Evolutionary conservation across 2,113 vertebrate species (phyloP), one percentile per base, ranked within the genome.

Genomic region (Sakesphorus luctuosus): DNA sequence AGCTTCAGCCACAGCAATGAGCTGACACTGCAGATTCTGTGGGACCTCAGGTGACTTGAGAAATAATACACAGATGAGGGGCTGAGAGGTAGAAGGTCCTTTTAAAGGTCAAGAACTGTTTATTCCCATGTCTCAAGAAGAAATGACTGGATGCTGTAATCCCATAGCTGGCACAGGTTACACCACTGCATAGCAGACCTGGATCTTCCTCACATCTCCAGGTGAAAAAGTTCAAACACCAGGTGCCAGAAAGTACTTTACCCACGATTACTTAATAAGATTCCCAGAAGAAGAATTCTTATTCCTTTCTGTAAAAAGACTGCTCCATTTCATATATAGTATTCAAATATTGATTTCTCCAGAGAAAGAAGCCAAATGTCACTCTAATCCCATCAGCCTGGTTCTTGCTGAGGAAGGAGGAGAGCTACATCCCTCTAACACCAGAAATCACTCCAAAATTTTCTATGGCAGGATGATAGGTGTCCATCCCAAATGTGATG

Each of bases 161-260:
- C 13, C 29, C 36, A 53, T 18, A 43, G 23, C 40, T 74, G 65
- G 56, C 18, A 50, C 13, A 24, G 9, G 19, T 91, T 84, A 65
- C 33, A 13, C 3, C 11, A 56, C 28, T 52, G 31, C 17, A 21
- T 5, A 28, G 35, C 44, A 73, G 9, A 52, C 0, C 1, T 29
- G 9, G 6, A n/a, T 65, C 18, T 12, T 36, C 19, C 23, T 74
- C 3, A 1, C 1, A 0, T 13, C 11, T 66, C 23, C 24, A 58
- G 36, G 10, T 73, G 40, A 55, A 13, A 6, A 61, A 17, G 35
- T 66, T 62, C 15, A 74, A 59, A 52, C 7, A 21, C 6, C 14
- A 36, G 0, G 0, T 69, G 16, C 23, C 50, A 38, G 36, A 81
- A 74, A 71, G 31, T 24, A 47, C 7, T 21, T 19, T 62, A 16